A percentile compares a stretch with the other conserved stretches of the same genome.
phyloP scores from a whole-genome alignment of 2,888 invertebrate species.

The Drosophila basisetae region DNA sequence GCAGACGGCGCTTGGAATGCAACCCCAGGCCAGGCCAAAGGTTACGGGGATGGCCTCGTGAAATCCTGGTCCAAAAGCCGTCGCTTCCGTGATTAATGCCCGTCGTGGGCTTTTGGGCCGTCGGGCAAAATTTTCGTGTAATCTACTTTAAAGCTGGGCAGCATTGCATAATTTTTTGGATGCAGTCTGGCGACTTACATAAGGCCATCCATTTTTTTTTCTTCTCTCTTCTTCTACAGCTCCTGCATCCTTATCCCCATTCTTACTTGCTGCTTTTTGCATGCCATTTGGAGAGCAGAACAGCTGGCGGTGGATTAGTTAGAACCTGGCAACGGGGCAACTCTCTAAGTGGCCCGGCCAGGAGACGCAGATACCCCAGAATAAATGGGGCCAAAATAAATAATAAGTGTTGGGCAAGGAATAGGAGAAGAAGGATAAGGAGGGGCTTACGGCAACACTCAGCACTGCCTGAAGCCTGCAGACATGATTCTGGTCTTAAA shows the following conservation, averaged over 20 bases:
- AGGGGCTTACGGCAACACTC: slow-evolving; percentile 19
- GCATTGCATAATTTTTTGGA: slow-evolving; percentile 73
- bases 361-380: slow-evolving; percentile 23
- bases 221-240: slow-evolving; percentile 16
- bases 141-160: slow-evolving; percentile 75
- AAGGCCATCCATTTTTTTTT: slow-evolving; percentile 20
- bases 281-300: slow-evolving; percentile 40
- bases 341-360: slow-evolving; percentile 46
- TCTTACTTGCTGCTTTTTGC: slow-evolving; percentile 25
- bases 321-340: slow-evolving; percentile 5
- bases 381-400: slow-evolving; percentile 34
- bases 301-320: slow-evolving; percentile 40
- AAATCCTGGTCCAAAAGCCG: slow-evolving; percentile 38
- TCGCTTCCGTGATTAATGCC: slow-evolving; percentile 71
- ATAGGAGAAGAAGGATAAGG: neutral
- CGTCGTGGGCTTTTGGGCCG: slow-evolving; percentile 77
- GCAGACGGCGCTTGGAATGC: slow-evolving; percentile 10
- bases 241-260: slow-evolving; percentile 12
- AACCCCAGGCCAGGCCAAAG: slow-evolving; percentile 2
- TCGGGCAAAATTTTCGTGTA: slow-evolving; percentile 73
- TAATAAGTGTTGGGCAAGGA: slow-evolving; percentile 1
- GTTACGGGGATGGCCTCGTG: neutral
- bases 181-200: slow-evolving; percentile 42
- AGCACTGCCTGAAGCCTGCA: slow-evolving; percentile 1
- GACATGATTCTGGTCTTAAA: slow-evolving; percentile 19